A percentile compares a stretch with the other conserved stretches of the same genome.
Conservation (phyloP, 2,113 vertebrate species). For the Argyrosomus japonicus region DNA sequence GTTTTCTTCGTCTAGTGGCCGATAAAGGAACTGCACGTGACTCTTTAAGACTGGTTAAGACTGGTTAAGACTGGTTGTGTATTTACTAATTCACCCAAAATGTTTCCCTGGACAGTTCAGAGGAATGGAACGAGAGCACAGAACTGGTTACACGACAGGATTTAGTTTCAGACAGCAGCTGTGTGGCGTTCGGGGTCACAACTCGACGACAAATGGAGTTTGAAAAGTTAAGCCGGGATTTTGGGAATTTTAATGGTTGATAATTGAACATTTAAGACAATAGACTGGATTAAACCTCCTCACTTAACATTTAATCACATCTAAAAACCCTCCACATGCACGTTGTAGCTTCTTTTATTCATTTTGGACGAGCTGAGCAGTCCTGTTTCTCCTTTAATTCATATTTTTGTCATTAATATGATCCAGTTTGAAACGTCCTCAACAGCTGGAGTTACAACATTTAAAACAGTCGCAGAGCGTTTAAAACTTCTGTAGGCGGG, state of each 20-base stretch:
- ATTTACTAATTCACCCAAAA: neutral
- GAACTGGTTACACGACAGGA: too few relatives aligned
- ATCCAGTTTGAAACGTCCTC: neutral
- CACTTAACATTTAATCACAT: too few relatives aligned
- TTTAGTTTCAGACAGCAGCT: constrained; percentile 6
- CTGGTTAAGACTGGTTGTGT: too few relatives aligned
- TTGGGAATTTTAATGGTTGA: constrained; percentile 15
- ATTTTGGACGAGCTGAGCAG: neutral
- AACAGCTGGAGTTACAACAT: too few relatives aligned
- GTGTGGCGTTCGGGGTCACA: too few relatives aligned
- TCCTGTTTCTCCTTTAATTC: neutral
- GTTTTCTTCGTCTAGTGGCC: too few relatives aligned
- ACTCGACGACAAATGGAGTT: neutral
- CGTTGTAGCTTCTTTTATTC: neutral
- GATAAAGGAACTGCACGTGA: neutral
- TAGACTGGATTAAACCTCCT: constrained; percentile 13
- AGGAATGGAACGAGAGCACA: too few relatives aligned
- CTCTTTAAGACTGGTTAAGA: too few relatives aligned
- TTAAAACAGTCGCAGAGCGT: neutral
- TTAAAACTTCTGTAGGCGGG: neutral
- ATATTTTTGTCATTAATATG: neutral
- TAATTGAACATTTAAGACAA: constrained; percentile 15
- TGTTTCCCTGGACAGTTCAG: neutral
- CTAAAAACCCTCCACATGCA: too few relatives aligned
- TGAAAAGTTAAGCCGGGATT: neutral